Evolutionary conservation across 1,140 invertebrate genomes (phyloP).

Genomic region (Zelostemma sp.): DNA sequence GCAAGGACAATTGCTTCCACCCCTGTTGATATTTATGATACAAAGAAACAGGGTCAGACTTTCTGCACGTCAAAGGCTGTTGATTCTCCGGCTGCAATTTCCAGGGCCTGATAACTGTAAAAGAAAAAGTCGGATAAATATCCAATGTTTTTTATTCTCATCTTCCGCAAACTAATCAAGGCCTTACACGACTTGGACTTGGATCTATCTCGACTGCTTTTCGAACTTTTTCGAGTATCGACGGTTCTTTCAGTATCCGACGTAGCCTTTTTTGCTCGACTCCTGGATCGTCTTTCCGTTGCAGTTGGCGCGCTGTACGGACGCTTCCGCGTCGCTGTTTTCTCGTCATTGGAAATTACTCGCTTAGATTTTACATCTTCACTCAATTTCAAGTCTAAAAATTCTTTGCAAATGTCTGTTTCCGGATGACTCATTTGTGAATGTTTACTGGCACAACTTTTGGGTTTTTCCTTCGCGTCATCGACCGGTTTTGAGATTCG

Average conservation of each 20-base stretch:
- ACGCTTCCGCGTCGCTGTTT: slow-evolving; percentile 5
- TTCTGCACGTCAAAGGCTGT: slow-evolving; percentile 57
- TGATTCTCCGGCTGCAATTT: slow-evolving; percentile 55
- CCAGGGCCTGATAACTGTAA: slow-evolving; percentile 70
- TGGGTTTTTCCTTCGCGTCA: background rate
- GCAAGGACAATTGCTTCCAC: slow-evolving; percentile 81
- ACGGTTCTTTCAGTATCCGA: slow-evolving; percentile 41
- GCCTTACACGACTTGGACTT: slow-evolving; percentile 58
- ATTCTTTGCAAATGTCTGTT: slow-evolving; percentile 10
- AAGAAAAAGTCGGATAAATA: slow-evolving; percentile 12
- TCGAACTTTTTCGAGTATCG: slow-evolving; percentile 37
- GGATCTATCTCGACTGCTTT: slow-evolving; percentile 25
- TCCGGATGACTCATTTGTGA: slow-evolving; percentile 1
- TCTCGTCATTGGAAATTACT: slow-evolving; percentile 4
- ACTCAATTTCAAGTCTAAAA: background rate
- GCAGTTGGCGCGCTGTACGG: slow-evolving; percentile 32
- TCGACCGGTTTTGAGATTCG: background rate
- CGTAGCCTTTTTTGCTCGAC: slow-evolving; percentile 36
- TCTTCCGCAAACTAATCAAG: slow-evolving; percentile 1
- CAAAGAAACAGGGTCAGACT: slow-evolving; percentile 78
- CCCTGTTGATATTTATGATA: slow-evolving; percentile 81
- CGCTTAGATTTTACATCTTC: background rate
- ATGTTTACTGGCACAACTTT: slow-evolving; percentile 11
- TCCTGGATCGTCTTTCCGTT: slow-evolving; percentile 20
- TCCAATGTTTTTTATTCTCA: slow-evolving; percentile 2